Conservation (phyloP, 1,140 invertebrate genomes). For the Drosophila melanica region DNA sequence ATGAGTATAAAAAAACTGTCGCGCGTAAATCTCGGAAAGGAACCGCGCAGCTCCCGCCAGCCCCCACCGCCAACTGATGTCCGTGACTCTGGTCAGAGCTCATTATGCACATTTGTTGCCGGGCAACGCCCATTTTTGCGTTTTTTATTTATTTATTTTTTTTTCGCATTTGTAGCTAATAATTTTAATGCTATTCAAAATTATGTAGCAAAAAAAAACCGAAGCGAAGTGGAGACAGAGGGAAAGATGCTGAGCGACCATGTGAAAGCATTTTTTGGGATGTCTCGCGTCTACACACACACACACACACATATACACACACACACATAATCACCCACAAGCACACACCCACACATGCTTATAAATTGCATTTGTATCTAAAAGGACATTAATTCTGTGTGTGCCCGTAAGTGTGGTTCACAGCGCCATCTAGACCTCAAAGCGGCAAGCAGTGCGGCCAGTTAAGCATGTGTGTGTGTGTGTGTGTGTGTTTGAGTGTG, state of each 20-base stretch:
- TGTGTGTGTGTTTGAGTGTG: conserved; percentile 18
- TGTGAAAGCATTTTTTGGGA: conserved; percentile 68
- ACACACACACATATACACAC: conserved; percentile 9
- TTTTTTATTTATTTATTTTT: conserved; percentile 19
- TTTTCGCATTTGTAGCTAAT: conserved; percentile 75
- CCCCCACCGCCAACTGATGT: conserved; percentile 23
- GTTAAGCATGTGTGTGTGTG: conserved; percentile 1
- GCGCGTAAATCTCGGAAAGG: conserved; percentile 70
- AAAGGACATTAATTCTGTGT: conserved; percentile 71
- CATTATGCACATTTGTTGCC: conserved; percentile 83
- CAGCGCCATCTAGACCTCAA: conserved; percentile 36
- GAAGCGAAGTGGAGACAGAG: conserved; percentile 2
- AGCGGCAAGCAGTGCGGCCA: conserved; percentile 32
- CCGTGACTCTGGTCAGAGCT: conserved; percentile 66
- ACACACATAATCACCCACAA: conserved; percentile 1
- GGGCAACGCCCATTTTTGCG: conserved; percentile 14
- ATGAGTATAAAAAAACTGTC: conserved; percentile 33
- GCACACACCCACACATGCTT: conserved; percentile 23
- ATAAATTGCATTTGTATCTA: conserved; percentile 81
- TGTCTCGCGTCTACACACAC: conserved; percentile 28
- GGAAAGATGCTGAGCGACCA: conserved; percentile 35
- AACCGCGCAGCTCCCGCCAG: background rate
- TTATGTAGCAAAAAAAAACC: conserved; percentile 67
- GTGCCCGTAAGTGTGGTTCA: conserved; percentile 43
- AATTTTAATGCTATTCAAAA: conserved; percentile 83